phyloP scores from a whole-genome alignment of 2,888 invertebrate species.

The Lymantria monacha region DNA sequence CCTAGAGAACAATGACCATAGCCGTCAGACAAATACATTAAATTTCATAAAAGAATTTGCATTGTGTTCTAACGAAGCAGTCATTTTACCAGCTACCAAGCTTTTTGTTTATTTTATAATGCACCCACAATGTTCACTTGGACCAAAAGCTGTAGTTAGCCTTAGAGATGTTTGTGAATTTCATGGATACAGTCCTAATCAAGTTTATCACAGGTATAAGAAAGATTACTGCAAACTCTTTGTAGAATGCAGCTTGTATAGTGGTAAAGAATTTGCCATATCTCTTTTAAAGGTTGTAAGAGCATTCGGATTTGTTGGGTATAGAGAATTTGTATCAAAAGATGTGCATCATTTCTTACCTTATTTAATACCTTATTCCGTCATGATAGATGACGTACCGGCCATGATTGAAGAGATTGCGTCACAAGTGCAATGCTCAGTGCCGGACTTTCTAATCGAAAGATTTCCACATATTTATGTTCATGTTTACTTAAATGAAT shows the following conservation, averaged over 20 bases:
- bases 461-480: conserved; percentile 88
- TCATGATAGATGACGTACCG: conserved; percentile 79
- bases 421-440: conserved; percentile 78
- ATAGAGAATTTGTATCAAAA: conserved; percentile 86
- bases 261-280: conserved; percentile 80
- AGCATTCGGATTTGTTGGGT: conserved; percentile 86
- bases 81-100: conserved; percentile 72
- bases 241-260: conserved; percentile 82
- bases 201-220: conserved; percentile 84
- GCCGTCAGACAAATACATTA: conserved; percentile 79
- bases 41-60: conserved; percentile 79
- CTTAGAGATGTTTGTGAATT: conserved; percentile 81
- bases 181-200: conserved; percentile 77
- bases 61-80: conserved; percentile 52
- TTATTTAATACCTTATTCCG: conserved; percentile 82
- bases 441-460: conserved; percentile 83
- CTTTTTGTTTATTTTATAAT: conserved; percentile 84
- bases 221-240: conserved; percentile 83
- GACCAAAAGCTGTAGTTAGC: conserved; percentile 81
- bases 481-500: conserved; percentile 85
- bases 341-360: conserved; percentile 87
- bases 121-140: conserved; percentile 82
- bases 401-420: conserved; percentile 85
- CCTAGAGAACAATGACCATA: conserved; percentile 75
- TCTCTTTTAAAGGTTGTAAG: conserved; percentile 84